Conservation (phyloP, 1,140 invertebrate species). For the Papilio dardanus region DNA sequence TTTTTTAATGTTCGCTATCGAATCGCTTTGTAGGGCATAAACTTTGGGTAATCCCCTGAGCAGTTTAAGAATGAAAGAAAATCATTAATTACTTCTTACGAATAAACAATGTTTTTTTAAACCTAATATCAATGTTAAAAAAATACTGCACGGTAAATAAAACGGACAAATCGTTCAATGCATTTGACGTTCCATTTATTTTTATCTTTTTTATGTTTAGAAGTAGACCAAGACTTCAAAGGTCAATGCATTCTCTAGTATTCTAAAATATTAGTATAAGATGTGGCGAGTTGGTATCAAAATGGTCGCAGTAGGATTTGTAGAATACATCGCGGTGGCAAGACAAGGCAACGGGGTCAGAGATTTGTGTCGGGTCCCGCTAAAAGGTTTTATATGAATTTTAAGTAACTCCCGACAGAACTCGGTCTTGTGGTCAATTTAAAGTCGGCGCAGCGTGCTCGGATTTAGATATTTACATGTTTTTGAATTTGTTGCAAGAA, state of each 20-base stretch:
- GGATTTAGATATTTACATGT: slow-evolving; percentile 37
- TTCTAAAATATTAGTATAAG: slow-evolving; percentile 52
- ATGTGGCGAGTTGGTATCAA: slow-evolving; percentile 43
- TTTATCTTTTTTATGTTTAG: neutral
- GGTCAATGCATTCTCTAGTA: slow-evolving; percentile 45
- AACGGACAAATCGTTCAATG: too few relatives aligned
- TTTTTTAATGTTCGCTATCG: too few relatives aligned
- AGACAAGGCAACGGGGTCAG: slow-evolving; percentile 46
- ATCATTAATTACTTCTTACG: too few relatives aligned
- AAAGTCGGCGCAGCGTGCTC: slow-evolving; percentile 11
- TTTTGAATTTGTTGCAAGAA: neutral
- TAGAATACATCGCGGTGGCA: slow-evolving; percentile 48
- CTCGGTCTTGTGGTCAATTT: slow-evolving; percentile 35
- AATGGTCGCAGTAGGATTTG: slow-evolving; percentile 50
- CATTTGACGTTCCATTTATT: too few relatives aligned
- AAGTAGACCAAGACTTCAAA: neutral
- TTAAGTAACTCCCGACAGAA: slow-evolving; percentile 41
- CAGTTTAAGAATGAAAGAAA: too few relatives aligned
- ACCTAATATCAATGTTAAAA: too few relatives aligned
- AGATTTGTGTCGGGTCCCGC: slow-evolving; percentile 46
- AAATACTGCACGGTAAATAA: too few relatives aligned
- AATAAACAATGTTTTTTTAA: too few relatives aligned
- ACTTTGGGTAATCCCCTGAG: too few relatives aligned
- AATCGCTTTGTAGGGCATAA: too few relatives aligned
- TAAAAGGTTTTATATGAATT: slow-evolving; percentile 55